These are phyloP conservation scores for Drosophila ochracea DNA, from an alignment of 2,888 invertebrate genomes.

Conservation along the genomic window DNA sequence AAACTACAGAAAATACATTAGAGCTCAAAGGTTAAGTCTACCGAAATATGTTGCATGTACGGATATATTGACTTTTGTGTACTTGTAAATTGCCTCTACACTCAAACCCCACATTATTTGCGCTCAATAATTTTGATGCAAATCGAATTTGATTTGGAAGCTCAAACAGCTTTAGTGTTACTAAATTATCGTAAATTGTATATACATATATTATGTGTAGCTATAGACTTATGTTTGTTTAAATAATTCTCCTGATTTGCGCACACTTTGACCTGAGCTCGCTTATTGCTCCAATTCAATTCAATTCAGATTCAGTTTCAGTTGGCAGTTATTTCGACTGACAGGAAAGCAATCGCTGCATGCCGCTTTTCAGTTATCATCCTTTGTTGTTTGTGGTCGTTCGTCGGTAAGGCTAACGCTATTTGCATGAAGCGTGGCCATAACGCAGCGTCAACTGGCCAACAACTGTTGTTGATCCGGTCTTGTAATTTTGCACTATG, in stretches of 20 bases:
- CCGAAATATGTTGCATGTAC: constrained; percentile 11
- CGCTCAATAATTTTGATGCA: constrained; percentile 18
- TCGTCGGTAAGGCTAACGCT: not conserved
- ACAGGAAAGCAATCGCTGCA: not conserved
- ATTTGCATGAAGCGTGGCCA: not conserved
- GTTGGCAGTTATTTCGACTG: not conserved
- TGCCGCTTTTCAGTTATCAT: not conserved
- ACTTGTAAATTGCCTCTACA: not conserved
- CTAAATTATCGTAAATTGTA: not conserved
- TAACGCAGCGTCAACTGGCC: not conserved
- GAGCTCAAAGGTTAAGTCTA: constrained; percentile 5
- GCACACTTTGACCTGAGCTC: too few relatives aligned
- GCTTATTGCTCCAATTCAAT: not conserved
- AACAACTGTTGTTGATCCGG: not conserved
- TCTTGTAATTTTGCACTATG: not conserved
- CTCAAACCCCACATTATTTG: constrained; percentile 2
- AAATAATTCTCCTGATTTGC: too few relatives aligned
- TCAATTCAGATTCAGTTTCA: not conserved
- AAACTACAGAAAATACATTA: not conserved
- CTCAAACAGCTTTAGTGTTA: constrained; percentile 5
- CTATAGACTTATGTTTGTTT: too few relatives aligned
- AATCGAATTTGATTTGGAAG: constrained; percentile 16
- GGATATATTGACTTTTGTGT: not conserved
- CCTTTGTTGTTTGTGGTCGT: not conserved
- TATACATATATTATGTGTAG: too few relatives aligned